These are phyloP conservation scores for Drosophila erecta DNA, from an alignment of 1,140 invertebrate genomes.

Conservation along the genomic window DNA sequence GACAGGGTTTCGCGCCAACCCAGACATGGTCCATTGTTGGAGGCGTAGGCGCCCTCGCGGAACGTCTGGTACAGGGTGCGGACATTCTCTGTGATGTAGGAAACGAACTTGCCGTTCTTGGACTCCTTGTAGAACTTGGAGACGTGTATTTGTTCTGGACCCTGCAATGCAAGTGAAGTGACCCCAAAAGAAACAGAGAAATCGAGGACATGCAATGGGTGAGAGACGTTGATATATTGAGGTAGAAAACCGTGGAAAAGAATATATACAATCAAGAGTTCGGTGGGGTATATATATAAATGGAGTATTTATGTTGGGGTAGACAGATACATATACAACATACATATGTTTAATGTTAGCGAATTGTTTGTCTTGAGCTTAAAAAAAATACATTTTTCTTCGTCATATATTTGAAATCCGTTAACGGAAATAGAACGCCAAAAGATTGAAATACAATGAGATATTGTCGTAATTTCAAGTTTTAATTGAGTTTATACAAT, in stretches of 20 bases:
- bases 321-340: background rate
- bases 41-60: constrained; percentile 95
- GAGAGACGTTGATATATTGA: constrained; percentile 41
- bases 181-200: constrained; percentile 59
- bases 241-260: background rate
- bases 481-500: background rate
- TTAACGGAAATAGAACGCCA: too few species aligned
- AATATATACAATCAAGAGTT: constrained; percentile 16
- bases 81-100: constrained; percentile 94
- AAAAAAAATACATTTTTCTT: too few species aligned
- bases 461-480: too few species aligned
- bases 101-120: constrained; percentile 94
- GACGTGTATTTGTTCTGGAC: constrained; percentile 94
- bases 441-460: too few species aligned
- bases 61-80: constrained; percentile 96
- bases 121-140: constrained; percentile 97
- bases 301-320: background rate
- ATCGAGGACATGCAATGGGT: constrained; percentile 73
- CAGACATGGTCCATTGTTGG: constrained; percentile 96
- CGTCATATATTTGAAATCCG: too few species aligned
- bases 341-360: background rate
- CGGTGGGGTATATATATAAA: background rate
- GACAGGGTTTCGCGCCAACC: constrained; percentile 94
- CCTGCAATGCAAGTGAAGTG: constrained; percentile 87
- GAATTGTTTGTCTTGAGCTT: constrained; percentile 21